phyloP scores from a whole-genome alignment of 64 coral and sea anemone genomes.

The Dendronephthya gigantea region DNA sequence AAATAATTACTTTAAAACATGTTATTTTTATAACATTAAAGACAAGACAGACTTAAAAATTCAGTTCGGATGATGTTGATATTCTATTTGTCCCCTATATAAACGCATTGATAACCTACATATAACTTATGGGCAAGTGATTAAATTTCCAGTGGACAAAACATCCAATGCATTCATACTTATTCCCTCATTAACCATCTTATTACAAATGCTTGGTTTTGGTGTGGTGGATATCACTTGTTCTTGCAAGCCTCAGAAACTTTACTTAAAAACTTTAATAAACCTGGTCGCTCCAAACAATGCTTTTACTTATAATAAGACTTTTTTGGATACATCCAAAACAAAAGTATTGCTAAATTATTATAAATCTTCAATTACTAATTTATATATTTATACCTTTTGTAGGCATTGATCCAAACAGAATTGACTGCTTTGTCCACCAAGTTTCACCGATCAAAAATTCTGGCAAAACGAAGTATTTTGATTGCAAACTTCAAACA shows the following conservation, averaged over 20 bases:
- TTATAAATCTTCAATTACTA: background rate
- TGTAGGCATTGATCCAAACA: background rate
- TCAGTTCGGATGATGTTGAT: no score
- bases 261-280: background rate
- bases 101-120: no score
- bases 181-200: background rate
- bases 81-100: no score
- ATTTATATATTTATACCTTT: background rate
- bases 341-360: background rate
- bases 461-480: background rate
- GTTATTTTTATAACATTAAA: no score
- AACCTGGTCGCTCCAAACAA: background rate
- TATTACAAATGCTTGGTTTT: background rate
- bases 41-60: no score
- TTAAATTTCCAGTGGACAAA: no score
- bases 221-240: background rate
- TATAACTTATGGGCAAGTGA: no score
- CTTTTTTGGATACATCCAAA: background rate
- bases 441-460: conserved; percentile 1
- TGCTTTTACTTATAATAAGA: background rate
- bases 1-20: no score
- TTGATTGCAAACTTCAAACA: conserved; percentile 5
- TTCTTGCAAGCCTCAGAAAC: background rate
- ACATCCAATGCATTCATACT: no score
- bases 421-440: background rate